Percentiles rank a stretch among this genome's conserved stretches.
These are phyloP conservation scores for Tetrao urogallus DNA, from an alignment of 2,113 vertebrate species.

Conservation along the genomic window DNA sequence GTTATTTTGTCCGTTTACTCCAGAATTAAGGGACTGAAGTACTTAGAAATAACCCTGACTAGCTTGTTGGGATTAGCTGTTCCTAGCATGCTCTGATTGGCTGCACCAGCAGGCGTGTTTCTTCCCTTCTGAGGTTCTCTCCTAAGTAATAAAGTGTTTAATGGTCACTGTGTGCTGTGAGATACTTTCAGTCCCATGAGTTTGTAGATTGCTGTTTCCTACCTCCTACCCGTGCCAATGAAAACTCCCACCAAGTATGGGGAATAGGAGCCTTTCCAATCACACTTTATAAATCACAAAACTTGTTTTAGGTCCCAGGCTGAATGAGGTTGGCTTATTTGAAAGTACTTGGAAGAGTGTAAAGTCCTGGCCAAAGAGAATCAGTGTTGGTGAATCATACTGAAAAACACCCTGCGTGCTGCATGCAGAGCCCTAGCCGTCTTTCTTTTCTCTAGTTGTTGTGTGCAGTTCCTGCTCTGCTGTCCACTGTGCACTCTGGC, in stretches of 20 bases:
- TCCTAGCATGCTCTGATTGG: neutral
- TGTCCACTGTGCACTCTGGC: neutral
- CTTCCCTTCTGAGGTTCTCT: conserved; percentile 33
- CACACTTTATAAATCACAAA: conserved; percentile 45
- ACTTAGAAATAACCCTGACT: neutral
- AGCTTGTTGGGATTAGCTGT: conserved; percentile 43
- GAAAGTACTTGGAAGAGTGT: conserved; percentile 11
- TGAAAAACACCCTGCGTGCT: neutral
- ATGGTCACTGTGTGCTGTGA: conserved; percentile 42
- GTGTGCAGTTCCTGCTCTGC: neutral
- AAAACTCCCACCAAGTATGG: neutral
- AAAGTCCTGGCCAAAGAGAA: neutral
- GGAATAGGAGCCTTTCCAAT: conserved; percentile 23
- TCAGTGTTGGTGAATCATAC: neutral
- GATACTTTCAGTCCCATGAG: conserved; percentile 29
- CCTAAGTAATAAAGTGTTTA: conserved; percentile 69
- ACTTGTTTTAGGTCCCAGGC: neutral
- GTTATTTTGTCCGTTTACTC: neutral
- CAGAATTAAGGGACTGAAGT: neutral
- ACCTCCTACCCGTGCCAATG: neutral
- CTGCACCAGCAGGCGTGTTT: neutral
- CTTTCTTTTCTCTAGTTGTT: neutral
- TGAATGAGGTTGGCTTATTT: neutral
- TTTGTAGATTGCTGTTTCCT: conserved; percentile 20
- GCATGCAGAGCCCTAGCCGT: neutral